A percentile compares a stretch with the other conserved stretches of the same genome.
Conservation (phyloP, 2,797 vertebrate genomes). For the Falco peregrinus region DNA sequence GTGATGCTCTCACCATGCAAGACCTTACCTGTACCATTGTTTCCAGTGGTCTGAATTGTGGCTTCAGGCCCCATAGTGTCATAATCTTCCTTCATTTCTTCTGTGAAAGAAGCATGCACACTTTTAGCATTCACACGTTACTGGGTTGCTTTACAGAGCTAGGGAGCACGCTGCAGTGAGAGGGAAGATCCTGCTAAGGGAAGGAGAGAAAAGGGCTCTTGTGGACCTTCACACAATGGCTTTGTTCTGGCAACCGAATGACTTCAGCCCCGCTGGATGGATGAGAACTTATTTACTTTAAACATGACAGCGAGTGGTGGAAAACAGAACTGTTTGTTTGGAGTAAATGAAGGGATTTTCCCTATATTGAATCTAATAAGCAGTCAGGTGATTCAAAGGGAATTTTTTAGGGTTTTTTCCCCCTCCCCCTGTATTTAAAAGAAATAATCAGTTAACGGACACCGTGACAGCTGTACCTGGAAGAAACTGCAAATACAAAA, state of each 20-base stretch:
- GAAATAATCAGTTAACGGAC: constrained; percentile 52
- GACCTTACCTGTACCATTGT: constrained; percentile 94
- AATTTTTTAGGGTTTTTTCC: not conserved
- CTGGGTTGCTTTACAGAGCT: constrained; percentile 69
- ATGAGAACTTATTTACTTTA: constrained; percentile 90
- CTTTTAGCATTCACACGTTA: constrained; percentile 65
- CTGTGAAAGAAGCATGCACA: constrained; percentile 77
- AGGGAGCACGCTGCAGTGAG: constrained; percentile 65
- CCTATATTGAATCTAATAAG: constrained; percentile 57
- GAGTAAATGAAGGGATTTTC: constrained; percentile 66
- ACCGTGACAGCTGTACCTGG: constrained; percentile 32
- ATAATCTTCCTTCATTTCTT: constrained; percentile 99
- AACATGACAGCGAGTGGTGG: constrained; percentile 83
- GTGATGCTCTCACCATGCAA: not conserved
- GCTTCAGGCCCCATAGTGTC: constrained; percentile 93
- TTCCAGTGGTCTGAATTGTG: constrained; percentile 87
- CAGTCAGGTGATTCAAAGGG: constrained; percentile 40
- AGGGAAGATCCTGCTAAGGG: constrained; percentile 70
- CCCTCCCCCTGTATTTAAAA: not conserved
- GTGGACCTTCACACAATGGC: constrained; percentile 69
- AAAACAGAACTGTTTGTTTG: constrained; percentile 73
- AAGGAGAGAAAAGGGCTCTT: constrained; percentile 74
- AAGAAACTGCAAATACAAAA: constrained; percentile 45
- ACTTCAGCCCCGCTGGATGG: constrained; percentile 81
- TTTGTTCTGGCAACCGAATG: constrained; percentile 84